Evolutionary conservation across 2,113 vertebrate genomes (phyloP).

Genomic region (Gila orcuttii): DNA sequence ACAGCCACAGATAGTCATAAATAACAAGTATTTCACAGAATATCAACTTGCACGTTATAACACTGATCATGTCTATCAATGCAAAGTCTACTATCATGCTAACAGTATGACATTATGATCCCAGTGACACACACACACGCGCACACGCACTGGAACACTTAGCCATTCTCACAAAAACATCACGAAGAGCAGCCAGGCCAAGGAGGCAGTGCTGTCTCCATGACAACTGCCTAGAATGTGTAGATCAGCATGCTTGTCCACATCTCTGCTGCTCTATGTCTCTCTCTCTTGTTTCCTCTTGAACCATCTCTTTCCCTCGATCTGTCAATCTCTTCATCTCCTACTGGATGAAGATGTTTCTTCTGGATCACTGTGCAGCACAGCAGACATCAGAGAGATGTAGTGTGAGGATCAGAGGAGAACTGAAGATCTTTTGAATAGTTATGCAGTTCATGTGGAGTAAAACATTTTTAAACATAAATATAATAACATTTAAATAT

Average conservation of each 20-base stretch:
- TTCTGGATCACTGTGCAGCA: conserved; percentile 13
- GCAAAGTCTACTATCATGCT: neutral
- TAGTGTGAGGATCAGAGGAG: neutral
- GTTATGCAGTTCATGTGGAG: neutral
- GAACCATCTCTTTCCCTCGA: conserved; percentile 16
- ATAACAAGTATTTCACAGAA: conserved; percentile 12
- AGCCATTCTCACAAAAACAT: conserved; percentile 27
- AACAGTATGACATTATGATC: conserved; percentile 11
- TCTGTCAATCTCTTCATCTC: conserved; percentile 28
- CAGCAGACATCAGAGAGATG: conserved; percentile 1
- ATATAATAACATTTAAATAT: too few relatives aligned
- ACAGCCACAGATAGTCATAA: conserved; percentile 18
- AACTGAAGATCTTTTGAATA: neutral
- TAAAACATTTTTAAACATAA: too few relatives aligned
- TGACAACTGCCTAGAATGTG: conserved; percentile 62
- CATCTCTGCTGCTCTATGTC: conserved; percentile 38
- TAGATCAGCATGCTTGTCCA: conserved; percentile 56
- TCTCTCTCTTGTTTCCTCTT: conserved; percentile 12
- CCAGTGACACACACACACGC: conserved; percentile 32
- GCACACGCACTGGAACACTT: neutral
- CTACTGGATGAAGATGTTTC: conserved; percentile 26
- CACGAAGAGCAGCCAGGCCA: conserved; percentile 41
- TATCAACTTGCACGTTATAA: neutral
- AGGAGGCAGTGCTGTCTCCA: conserved; percentile 60
- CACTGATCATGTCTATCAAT: neutral